A percentile compares a stretch with the other conserved stretches of the same genome.
phyloP scores from a whole-genome alignment of 2,797 vertebrate genomes.

The Aeoliscus strigatus region DNA sequence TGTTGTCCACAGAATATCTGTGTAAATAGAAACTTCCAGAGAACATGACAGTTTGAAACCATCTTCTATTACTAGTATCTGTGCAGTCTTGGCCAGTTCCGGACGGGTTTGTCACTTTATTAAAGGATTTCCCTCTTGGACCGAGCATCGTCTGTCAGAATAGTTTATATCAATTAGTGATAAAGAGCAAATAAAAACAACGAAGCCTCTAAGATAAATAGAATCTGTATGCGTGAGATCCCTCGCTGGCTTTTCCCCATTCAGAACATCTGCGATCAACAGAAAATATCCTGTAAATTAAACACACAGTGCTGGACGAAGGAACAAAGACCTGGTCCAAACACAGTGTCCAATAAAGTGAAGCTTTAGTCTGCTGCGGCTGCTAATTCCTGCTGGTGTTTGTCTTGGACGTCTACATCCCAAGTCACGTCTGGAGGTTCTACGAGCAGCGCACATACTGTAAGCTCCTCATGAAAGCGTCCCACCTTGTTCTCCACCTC shows the following conservation, averaged over 20 bases:
- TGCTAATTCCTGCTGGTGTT: slow-evolving; percentile 44
- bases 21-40: no score
- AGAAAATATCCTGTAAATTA: slow-evolving; percentile 41
- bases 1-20: no score
- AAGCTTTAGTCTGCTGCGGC: slow-evolving; percentile 44
- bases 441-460: no score
- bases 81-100: no score
- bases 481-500: no score
- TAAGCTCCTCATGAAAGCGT: no score
- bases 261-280: slow-evolving; percentile 36
- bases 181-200: slow-evolving; percentile 10
- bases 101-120: no score
- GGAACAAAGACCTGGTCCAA: slow-evolving; percentile 51
- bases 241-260: slow-evolving; percentile 3
- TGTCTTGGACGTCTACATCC: slow-evolving; percentile 33
- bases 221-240: slow-evolving; percentile 5
- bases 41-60: no score
- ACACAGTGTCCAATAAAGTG: slow-evolving; percentile 51
- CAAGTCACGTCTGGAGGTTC: slow-evolving; percentile 27
- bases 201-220: slow-evolving; percentile 4
- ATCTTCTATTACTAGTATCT: no score
- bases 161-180: slow-evolving; percentile 8
- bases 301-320: slow-evolving; percentile 24
- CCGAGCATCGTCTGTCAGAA: not conserved
- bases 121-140: no score